Evolutionary conservation across 2,113 vertebrate species (phyloP).

Genomic region (western clawed frog (Xenopus tropicalis)): UCB_Xtro_10.0 CM004450.2:43171501-43172000

Average conservation of each 20-base stretch:
- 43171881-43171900: background rate
- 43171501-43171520: too few species aligned
- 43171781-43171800: background rate
- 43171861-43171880: background rate
- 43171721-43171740: background rate
- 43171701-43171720: background rate
- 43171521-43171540: too few species aligned
- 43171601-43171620: background rate
- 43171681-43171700: background rate
- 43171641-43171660: background rate
- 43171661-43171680: background rate
- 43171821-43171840: background rate
- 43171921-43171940: constrained; percentile 10
- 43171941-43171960: constrained; percentile 33
- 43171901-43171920: background rate
- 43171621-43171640: background rate
- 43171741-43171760: background rate
- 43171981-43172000: constrained; percentile 38
- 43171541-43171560: background rate
- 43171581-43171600: background rate
- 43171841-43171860: background rate
- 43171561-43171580: background rate
- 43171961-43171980: constrained; percentile 30
- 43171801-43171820: background rate
- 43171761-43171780: background rate